These are phyloP conservation scores for Elymnias hypermnestra DNA, from an alignment of 1,140 invertebrate species.

Conservation along the genomic window DNA sequence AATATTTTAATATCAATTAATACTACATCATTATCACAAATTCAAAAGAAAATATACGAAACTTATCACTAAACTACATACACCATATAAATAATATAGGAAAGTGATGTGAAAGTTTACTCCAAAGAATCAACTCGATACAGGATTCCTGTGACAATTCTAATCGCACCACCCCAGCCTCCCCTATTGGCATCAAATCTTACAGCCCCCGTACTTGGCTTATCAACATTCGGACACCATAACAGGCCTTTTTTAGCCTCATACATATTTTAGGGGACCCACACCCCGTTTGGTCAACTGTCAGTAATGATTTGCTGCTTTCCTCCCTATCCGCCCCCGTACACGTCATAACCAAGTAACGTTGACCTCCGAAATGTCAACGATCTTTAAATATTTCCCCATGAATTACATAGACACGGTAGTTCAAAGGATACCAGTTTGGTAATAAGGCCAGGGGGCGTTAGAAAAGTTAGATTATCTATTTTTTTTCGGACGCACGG, in stretches of 20 bases:
- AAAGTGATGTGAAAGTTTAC: conserved; percentile 10
- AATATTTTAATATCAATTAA: too few species aligned
- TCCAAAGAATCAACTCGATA: conserved; percentile 27
- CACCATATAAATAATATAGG: conserved; percentile 17
- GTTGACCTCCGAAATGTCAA: conserved; percentile 23
- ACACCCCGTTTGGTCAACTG: conserved; percentile 70
- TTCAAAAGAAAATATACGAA: too few species aligned
- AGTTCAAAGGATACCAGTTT: conserved; percentile 34
- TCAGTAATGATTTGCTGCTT: conserved; percentile 74
- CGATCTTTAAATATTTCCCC: conserved; percentile 16
- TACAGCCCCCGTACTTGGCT: conserved; percentile 62
- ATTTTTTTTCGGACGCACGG: conserved; percentile 63
- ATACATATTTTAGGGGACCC: conserved; percentile 71
- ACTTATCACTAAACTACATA: too few species aligned
- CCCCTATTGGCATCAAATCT: conserved; percentile 62
- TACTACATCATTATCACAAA: too few species aligned
- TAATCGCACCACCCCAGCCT: conserved; percentile 43
- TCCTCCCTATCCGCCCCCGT: conserved; percentile 54
- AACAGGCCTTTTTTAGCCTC: conserved; percentile 69
- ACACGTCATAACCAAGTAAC: conserved; percentile 27
- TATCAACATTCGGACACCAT: conserved; percentile 75
- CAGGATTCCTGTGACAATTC: conserved; percentile 41
- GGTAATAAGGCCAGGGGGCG: conserved; percentile 51
- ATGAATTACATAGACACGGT: conserved; percentile 13
- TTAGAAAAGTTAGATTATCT: conserved; percentile 73